A percentile compares a stretch with the other conserved stretches of the same genome.
phyloP scores from a whole-genome alignment of 2,797 vertebrate species.

The Mionectes olivaceus region DNA sequence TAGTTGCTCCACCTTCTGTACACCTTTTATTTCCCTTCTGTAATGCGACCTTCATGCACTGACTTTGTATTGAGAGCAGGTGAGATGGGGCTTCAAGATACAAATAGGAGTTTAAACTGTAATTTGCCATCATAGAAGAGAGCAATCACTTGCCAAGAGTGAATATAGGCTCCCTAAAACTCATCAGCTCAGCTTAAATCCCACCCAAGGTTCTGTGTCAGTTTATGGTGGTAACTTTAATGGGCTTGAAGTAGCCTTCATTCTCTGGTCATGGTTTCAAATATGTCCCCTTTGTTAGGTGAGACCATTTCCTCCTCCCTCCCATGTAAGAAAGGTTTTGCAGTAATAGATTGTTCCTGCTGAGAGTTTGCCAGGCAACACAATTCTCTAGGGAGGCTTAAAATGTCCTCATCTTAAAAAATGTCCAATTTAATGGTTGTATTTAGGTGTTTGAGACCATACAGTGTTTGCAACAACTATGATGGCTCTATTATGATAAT shows the following conservation, averaged over 20 bases:
- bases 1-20: not conserved
- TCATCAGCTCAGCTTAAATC: not conserved
- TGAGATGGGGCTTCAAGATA: not conserved
- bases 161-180: not conserved
- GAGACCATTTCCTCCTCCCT: not conserved
- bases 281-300: not conserved
- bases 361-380: slow-evolving; percentile 4
- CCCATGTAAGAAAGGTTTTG: not conserved
- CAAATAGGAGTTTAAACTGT: not conserved
- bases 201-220: not conserved
- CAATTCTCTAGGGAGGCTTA: slow-evolving; percentile 41
- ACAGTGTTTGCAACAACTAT: slow-evolving; percentile 60
- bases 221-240: not conserved
- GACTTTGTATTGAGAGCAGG: not conserved
- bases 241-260: not conserved
- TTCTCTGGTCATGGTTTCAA: not conserved
- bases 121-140: not conserved
- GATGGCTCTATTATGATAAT: slow-evolving; percentile 78
- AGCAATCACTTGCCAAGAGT: not conserved
- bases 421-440: slow-evolving; percentile 47
- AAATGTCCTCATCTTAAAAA: slow-evolving; percentile 58
- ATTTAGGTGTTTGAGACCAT: slow-evolving; percentile 71
- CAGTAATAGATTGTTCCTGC: not conserved
- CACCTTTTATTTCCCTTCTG: not conserved
- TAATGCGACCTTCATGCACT: not conserved